A percentile compares a stretch with the other conserved stretches of the same genome.
phyloP scores from a whole-genome alignment of 2,888 invertebrate species.

The Acleris cristana region DNA sequence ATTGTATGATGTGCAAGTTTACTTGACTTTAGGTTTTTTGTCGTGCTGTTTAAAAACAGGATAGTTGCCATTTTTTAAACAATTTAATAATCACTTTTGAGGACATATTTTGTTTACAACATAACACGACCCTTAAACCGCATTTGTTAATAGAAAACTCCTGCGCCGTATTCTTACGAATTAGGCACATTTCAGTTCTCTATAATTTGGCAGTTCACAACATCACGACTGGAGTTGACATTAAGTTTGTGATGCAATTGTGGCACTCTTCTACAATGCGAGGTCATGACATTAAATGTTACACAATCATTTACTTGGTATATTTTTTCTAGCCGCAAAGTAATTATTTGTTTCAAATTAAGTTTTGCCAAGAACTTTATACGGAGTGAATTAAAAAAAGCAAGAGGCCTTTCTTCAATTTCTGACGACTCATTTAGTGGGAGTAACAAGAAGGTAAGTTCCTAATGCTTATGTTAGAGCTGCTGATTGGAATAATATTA shows the following conservation, averaged over 20 bases:
- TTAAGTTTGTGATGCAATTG: constrained; percentile 43
- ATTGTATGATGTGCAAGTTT: too few species aligned
- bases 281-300: constrained; percentile 46
- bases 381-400: too few species aligned
- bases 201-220: constrained; percentile 76
- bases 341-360: background rate
- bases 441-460: too few species aligned
- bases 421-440: too few species aligned
- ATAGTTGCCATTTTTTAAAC: too few species aligned
- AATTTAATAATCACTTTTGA: background rate
- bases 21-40: too few species aligned
- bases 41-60: too few species aligned
- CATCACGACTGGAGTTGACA: constrained; percentile 62
- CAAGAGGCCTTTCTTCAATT: too few species aligned
- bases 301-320: constrained; percentile 20
- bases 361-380: too few species aligned
- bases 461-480: too few species aligned
- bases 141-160: constrained; percentile 81
- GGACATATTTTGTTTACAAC: background rate
- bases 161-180: constrained; percentile 74
- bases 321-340: constrained; percentile 3
- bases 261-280: constrained; percentile 31
- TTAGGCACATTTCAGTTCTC: constrained; percentile 74
- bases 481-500: too few species aligned
- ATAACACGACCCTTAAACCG: constrained; percentile 60